Percentiles rank a stretch among this genome's conserved stretches.
Conservation (phyloP, 2,113 vertebrate genomes). For the Pan troglodytes region DNA sequence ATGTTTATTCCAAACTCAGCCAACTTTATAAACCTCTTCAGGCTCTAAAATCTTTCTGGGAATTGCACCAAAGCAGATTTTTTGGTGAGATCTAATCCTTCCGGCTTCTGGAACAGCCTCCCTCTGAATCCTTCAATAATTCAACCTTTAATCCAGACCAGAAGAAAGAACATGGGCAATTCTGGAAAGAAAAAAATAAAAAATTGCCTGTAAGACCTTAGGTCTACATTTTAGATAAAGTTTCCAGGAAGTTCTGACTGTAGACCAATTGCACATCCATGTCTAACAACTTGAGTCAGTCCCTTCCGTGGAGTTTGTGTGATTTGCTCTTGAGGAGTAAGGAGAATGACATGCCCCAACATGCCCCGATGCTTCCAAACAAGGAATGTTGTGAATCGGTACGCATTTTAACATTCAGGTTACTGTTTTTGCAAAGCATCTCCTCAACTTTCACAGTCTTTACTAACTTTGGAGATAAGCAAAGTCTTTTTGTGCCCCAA, state of each 20-base stretch:
- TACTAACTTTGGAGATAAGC: neutral
- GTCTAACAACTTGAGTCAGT: neutral
- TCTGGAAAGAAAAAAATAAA: neutral
- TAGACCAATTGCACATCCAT: no score
- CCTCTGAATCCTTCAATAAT: neutral
- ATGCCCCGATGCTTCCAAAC: neutral
- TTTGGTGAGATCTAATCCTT: slow-evolving; percentile 58
- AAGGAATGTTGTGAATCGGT: neutral
- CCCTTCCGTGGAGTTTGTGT: neutral
- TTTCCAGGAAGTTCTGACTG: neutral
- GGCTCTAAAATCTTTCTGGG: slow-evolving; percentile 69
- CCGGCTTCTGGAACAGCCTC: slow-evolving; percentile 49
- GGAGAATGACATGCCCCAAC: neutral
- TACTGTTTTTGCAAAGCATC: neutral
- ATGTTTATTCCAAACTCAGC: slow-evolving; percentile 66
- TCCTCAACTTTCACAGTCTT: neutral
- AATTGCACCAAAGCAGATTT: slow-evolving; percentile 61
- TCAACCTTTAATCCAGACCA: slow-evolving; percentile 23
- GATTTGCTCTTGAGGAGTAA: no score
- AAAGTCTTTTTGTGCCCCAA: neutral
- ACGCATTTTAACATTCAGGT: no score
- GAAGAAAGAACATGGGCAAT: neutral
- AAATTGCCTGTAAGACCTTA: neutral
- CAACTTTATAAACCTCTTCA: slow-evolving; percentile 58
- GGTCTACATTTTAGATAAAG: neutral